Conservation (phyloP, 2,113 vertebrate species). For the Pelodiscus sinensis region DNA sequence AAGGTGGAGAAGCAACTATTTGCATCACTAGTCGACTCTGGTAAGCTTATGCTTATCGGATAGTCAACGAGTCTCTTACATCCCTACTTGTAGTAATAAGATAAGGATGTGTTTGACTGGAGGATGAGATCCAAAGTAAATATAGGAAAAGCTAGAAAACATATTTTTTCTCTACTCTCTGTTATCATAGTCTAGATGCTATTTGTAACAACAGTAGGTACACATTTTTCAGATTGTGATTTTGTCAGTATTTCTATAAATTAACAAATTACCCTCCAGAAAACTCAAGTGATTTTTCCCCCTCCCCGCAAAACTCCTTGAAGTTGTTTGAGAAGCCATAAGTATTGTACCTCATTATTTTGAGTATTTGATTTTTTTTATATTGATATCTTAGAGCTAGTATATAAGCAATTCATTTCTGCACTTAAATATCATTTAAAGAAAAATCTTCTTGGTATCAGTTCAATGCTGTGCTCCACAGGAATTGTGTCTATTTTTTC, state of each 20-base stretch:
- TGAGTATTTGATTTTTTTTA: background rate
- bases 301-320: background rate
- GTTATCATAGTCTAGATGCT: background rate
- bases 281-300: background rate
- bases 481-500: background rate
- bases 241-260: background rate
- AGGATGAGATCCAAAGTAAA: background rate
- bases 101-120: background rate
- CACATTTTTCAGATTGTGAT: background rate
- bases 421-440: background rate
- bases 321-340: background rate
- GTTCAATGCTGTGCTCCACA: background rate
- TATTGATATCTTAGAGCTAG: background rate
- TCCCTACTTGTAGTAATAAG: background rate
- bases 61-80: too few species aligned
- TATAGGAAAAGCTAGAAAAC: background rate
- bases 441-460: background rate
- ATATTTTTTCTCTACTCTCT: background rate
- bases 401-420: background rate
- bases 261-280: background rate
- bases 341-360: background rate
- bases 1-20: too few species aligned
- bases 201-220: background rate
- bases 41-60: too few species aligned
- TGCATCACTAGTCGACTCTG: too few species aligned